A percentile compares a stretch with the other conserved stretches of the same genome.
Evolutionary conservation across 2,113 vertebrate species (phyloP).

Genomic region (Notarius quadriscutis): DNA sequence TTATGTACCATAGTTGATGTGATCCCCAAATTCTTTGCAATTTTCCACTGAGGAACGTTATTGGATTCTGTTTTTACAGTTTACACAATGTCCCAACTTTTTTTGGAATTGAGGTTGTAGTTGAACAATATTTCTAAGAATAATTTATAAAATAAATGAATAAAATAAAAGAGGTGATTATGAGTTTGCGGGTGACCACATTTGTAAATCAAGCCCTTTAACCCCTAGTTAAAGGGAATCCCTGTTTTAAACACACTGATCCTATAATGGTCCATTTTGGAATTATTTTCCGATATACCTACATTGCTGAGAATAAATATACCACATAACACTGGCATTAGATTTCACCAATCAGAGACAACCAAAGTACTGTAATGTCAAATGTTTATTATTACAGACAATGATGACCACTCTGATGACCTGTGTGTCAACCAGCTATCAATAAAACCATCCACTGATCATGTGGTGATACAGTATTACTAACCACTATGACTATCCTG

Average conservation of each 20-base stretch:
- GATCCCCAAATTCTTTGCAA: too few species aligned
- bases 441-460: background rate
- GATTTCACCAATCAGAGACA: background rate
- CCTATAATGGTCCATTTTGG: background rate
- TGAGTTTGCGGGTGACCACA: background rate
- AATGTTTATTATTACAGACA: slow-evolving; percentile 21
- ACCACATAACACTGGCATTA: too few species aligned
- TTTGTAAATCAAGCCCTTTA: background rate
- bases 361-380: background rate
- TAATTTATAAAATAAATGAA: background rate
- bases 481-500: background rate
- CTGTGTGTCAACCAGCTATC: background rate
- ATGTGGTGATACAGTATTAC: background rate
- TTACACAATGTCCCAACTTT: too few species aligned
- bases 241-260: background rate
- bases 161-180: too few species aligned
- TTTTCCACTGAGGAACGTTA: too few species aligned
- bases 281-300: background rate
- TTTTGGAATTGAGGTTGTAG: too few species aligned
- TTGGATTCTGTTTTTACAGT: too few species aligned
- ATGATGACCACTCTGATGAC: background rate
- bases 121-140: background rate
- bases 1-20: too few species aligned
- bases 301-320: background rate
- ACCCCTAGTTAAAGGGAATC: background rate